Percentiles rank a stretch among this genome's conserved stretches.
Conservation (phyloP, 2,888 invertebrate genomes). For the Muschampia plurimacula region DNA sequence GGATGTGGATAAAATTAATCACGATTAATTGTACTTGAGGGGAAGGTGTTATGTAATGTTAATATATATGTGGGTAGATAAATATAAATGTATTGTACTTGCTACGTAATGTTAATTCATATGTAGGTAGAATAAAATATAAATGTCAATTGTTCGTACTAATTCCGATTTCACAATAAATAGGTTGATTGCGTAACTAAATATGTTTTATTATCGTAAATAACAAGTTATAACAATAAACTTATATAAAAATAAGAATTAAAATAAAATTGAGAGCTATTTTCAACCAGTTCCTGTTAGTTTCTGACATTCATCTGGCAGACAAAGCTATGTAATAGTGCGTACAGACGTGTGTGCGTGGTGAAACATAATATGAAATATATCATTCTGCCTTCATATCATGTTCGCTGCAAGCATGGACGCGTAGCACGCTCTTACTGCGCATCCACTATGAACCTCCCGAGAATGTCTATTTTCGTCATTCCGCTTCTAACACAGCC, state of each 20-base stretch:
- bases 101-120: too few species aligned
- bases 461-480: not conserved
- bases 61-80: not conserved
- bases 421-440: too few species aligned
- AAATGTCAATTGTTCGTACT: not conserved
- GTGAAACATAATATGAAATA: not conserved
- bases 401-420: too few species aligned
- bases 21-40: not conserved
- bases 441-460: not conserved
- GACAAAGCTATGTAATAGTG: not conserved
- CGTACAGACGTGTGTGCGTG: not conserved
- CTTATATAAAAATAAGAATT: too few species aligned
- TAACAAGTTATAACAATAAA: not conserved
- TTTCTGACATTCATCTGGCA: not conserved
- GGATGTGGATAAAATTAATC: constrained; percentile 1
- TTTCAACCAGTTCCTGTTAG: not conserved
- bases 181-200: not conserved
- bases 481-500: not conserved
- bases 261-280: not conserved
- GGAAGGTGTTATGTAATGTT: constrained; percentile 19
- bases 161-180: not conserved
- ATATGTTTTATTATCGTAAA: not conserved
- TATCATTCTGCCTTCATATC: too few species aligned
- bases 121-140: not conserved
- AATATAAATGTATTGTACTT: not conserved